Conservation (phyloP, 2,888 invertebrate species). For the Dusona sp. region DNA sequence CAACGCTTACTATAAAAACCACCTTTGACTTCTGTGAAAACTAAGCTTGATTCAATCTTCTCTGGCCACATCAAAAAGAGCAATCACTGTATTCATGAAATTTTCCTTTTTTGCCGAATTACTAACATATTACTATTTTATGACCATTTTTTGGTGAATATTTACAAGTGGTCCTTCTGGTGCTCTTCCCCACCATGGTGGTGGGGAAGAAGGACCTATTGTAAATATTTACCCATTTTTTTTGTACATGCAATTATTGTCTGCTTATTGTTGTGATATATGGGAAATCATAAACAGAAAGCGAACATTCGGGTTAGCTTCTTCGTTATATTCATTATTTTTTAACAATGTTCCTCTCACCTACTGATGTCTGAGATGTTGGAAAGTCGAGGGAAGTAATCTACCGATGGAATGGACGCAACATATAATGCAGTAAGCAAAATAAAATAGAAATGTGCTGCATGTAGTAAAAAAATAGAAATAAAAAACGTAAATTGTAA, state of each 20-base stretch:
- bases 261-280: not conserved
- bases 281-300: not conserved
- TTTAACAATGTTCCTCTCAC: not conserved
- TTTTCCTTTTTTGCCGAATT: not conserved
- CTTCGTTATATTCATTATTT: not conserved
- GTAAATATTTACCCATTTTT: no score
- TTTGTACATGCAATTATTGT: not conserved
- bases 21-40: conserved; percentile 36
- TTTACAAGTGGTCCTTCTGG: no score
- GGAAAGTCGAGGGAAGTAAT: not conserved
- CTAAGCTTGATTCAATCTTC: conserved; percentile 48
- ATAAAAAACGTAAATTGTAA: not conserved
- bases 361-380: not conserved
- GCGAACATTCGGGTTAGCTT: not conserved
- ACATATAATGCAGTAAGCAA: no score
- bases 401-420: no score
- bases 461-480: not conserved
- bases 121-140: not conserved
- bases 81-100: conserved; percentile 12
- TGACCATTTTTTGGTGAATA: no score
- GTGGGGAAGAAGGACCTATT: no score
- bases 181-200: no score
- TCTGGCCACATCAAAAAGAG: conserved; percentile 50
- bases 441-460: no score
- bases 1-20: conserved; percentile 22